Percentiles rank a stretch among this genome's conserved stretches.
Conservation (phyloP, 1,140 invertebrate species). For the Lethrus apterus region DNA sequence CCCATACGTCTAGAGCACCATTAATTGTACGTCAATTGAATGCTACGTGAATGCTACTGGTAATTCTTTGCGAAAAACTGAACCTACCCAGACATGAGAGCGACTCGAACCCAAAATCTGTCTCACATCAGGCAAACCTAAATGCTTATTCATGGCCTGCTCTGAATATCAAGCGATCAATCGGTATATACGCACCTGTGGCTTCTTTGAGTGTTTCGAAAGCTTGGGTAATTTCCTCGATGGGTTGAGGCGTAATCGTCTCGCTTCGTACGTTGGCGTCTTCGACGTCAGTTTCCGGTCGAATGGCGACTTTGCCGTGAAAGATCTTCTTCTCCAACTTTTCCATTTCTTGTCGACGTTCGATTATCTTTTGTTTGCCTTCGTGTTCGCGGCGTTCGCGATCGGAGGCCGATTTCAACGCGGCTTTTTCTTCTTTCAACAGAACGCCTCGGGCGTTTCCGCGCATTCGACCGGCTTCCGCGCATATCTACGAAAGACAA, state of each 20-base stretch:
- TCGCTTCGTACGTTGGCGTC: constrained; percentile 31
- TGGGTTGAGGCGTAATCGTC: constrained; percentile 35
- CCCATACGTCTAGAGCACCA: too few species aligned
- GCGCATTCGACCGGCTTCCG: constrained; percentile 61
- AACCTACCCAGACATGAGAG: too few species aligned
- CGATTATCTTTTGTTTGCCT: constrained; percentile 58
- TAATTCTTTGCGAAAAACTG: neutral
- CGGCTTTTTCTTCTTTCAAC: constrained; percentile 57
- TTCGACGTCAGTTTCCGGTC: constrained; percentile 37
- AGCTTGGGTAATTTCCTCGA: constrained; percentile 53
- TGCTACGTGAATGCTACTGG: neutral
- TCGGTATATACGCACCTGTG: constrained; percentile 53
- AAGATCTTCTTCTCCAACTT: constrained; percentile 64
- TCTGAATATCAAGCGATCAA: too few species aligned
- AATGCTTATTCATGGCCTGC: too few species aligned
- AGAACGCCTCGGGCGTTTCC: constrained; percentile 58
- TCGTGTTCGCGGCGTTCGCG: constrained; percentile 55
- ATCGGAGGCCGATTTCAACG: constrained; percentile 52
- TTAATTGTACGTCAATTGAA: too few species aligned
- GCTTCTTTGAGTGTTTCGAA: constrained; percentile 66
- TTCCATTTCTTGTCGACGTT: constrained; percentile 60
- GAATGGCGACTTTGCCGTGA: constrained; percentile 36
- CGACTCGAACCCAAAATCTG: too few species aligned
- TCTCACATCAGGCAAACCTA: too few species aligned
- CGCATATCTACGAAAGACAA: constrained; percentile 47